phyloP scores from a whole-genome alignment of 2,888 invertebrate species.

The Xanthorhoe spadicearia region DNA sequence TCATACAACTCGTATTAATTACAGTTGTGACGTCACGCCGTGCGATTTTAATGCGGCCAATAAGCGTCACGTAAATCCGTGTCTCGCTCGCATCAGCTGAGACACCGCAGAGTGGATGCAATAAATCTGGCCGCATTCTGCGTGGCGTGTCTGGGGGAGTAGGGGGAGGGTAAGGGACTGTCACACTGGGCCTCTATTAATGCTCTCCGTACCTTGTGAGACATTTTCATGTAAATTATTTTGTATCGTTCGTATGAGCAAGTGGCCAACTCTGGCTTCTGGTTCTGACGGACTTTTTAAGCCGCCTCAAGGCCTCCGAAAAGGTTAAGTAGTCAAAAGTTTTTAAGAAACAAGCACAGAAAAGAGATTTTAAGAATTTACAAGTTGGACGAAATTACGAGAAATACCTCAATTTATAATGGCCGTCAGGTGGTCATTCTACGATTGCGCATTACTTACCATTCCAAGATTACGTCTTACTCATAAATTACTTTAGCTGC shows the following conservation, averaged over 20 bases:
- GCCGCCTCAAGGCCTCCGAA: too few relatives aligned
- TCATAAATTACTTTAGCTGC: background rate
- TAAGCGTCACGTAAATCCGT: conserved; percentile 44
- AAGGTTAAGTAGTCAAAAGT: too few relatives aligned
- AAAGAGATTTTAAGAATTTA: background rate
- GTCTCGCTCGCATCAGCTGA: conserved; percentile 39
- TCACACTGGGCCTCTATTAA: conserved; percentile 8
- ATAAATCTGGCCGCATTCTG: conserved; percentile 44
- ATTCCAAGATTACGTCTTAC: too few relatives aligned
- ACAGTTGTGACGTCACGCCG: conserved; percentile 32
- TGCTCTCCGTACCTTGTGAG: background rate
- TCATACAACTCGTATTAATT: conserved; percentile 34
- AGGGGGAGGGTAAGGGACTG: conserved; percentile 10
- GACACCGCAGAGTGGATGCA: conserved; percentile 43
- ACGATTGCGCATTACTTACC: too few relatives aligned
- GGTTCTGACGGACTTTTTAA: too few relatives aligned
- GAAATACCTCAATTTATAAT: background rate
- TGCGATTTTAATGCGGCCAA: conserved; percentile 44
- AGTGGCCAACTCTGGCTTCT: too few relatives aligned
- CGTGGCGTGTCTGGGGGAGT: conserved; percentile 31
- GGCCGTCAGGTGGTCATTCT: background rate
- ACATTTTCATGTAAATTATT: background rate
- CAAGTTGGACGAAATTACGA: background rate
- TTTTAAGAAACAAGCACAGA: too few relatives aligned
- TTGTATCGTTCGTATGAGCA: too few relatives aligned